Conservation (phyloP, 2,797 vertebrate species). For the Neosalanx taihuensis region DNA sequence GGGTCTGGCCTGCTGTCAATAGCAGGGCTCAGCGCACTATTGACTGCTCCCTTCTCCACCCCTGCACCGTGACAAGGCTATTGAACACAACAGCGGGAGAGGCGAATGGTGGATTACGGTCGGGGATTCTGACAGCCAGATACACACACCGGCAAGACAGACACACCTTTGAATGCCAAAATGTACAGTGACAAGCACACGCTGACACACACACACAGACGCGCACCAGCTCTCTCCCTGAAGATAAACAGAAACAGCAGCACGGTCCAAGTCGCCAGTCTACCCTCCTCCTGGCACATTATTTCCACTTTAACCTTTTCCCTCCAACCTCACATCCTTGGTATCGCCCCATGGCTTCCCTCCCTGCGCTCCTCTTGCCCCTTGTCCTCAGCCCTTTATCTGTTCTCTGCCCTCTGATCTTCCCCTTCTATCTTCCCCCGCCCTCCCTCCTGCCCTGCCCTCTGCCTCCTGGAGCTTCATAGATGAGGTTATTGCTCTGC, state of each 20-base stretch:
- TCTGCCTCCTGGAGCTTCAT: neutral
- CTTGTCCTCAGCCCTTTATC: neutral
- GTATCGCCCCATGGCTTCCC: neutral
- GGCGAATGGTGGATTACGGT: conserved; percentile 25
- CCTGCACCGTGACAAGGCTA: conserved; percentile 29
- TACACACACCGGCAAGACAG: neutral
- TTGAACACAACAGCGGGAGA: conserved; percentile 30
- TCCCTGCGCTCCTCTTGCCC: neutral
- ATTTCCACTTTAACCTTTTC: neutral
- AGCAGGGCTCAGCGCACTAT: conserved; percentile 44
- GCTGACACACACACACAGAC: neutral
- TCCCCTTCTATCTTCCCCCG: neutral
- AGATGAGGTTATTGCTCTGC: conserved; percentile 8
- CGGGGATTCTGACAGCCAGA: neutral
- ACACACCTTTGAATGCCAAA: neutral
- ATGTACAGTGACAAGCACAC: neutral
- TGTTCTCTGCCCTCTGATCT: neutral
- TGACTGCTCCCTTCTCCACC: conserved; percentile 37
- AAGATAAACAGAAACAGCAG: neutral
- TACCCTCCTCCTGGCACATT: neutral
- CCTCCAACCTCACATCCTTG: neutral
- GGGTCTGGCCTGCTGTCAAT: conserved; percentile 36
- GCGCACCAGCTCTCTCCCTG: neutral
- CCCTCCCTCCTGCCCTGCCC: neutral
- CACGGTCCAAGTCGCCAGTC: neutral